Evolutionary conservation across 2,113 vertebrate genomes (phyloP).

Genomic region (Laticauda colubrina): DNA sequence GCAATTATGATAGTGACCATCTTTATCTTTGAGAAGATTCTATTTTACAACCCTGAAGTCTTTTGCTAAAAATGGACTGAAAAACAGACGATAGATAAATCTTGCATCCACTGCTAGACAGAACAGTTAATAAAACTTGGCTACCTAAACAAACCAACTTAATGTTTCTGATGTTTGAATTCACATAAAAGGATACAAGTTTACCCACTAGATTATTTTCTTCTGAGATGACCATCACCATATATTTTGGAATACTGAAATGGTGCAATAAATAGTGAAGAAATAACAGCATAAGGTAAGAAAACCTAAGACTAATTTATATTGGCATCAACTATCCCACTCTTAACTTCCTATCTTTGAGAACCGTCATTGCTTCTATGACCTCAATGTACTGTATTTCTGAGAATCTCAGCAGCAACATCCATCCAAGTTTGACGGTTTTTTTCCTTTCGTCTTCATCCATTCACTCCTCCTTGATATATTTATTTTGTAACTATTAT

Average conservation of each 20-base stretch:
- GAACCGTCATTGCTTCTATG: background rate
- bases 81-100: background rate
- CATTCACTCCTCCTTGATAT: background rate
- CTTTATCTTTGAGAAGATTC: background rate
- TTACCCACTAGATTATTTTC: background rate
- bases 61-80: background rate
- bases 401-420: background rate
- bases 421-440: background rate
- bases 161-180: background rate
- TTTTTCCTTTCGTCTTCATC: background rate
- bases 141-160: background rate
- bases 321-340: background rate
- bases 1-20: background rate
- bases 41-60: background rate
- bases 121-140: background rate
- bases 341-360: background rate
- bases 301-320: background rate
- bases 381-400: background rate
- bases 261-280: background rate
- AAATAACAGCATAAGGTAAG: background rate
- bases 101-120: background rate
- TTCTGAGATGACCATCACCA: background rate
- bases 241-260: background rate
- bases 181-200: background rate
- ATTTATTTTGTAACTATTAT: background rate